Evolutionary conservation across 2,113 vertebrate genomes (phyloP), one percentile per base, ranked within the genome.

Genomic region (Seriola dumerili): DNA sequence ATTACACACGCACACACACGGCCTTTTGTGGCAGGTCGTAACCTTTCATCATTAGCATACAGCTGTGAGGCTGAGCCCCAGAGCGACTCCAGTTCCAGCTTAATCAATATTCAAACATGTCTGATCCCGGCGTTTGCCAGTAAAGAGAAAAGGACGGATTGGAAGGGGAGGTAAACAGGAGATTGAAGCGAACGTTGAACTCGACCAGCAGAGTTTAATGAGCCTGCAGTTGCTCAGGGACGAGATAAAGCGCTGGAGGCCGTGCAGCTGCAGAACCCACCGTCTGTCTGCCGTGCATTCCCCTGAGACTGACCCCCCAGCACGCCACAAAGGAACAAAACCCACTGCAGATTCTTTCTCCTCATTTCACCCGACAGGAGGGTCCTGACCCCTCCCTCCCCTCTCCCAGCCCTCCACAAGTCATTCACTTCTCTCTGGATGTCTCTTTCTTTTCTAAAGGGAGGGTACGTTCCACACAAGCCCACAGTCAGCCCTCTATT

Each of bases 331-430:
- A 90, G 78, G 80, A 84, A 89, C 80, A 83, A 90, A 92, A 88
- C 72, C 66, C 79, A 72, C 73, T 48, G 65, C 83, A 76, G 72
- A 90, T 87, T 85, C 84, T 75, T 90, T 90, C 88, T 91, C 87
- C 90, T 91, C 88, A 71, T 88, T 88, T 89, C 85, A 84, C 85
- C 88, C 84, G 54, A 87, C 76, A 81, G 83, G 83, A 85, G 83
- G 72, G 71, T 70, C 83, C 67, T 12, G 17, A 48, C n/a, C 57
- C 62, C 40, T 71, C 34, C 17, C 25, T 44, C 13, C 59, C 13
- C 68, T 32, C 34, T 10, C 67, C 9, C 44, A 13, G 8, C 61
- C 81, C 76, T 36, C 85, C 76, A 86, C 71, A 55, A 91, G 86
- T 91, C 86, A 85, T 71, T 80, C 75, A 67, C 65, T 77, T 50